These are phyloP conservation scores for Petroica traversi DNA, from an alignment of 2,113 vertebrate species.

Conservation along the genomic window DNA sequence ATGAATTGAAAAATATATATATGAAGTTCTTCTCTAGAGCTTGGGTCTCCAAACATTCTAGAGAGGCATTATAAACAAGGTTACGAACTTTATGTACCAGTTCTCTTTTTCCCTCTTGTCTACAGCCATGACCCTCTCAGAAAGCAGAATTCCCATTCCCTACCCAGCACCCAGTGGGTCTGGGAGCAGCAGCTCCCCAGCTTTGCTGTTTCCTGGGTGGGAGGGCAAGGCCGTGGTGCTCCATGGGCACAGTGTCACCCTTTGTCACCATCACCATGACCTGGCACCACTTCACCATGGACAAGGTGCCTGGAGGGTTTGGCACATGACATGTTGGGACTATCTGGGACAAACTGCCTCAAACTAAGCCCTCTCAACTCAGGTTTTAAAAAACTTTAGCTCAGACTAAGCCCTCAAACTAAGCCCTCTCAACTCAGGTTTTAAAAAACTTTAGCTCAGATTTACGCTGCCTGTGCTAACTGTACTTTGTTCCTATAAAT, in stretches of 20 bases:
- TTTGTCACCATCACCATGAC: background rate
- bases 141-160: background rate
- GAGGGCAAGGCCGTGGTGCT: background rate
- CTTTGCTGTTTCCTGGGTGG: background rate
- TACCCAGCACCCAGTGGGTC: background rate
- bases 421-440: background rate
- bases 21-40: background rate
- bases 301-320: background rate
- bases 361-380: background rate
- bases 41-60: rapidly evolving
- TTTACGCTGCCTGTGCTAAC: background rate
- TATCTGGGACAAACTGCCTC: background rate
- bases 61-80: background rate
- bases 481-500: background rate
- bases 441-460: background rate
- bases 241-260: background rate
- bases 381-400: background rate
- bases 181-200: background rate
- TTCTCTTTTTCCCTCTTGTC: background rate
- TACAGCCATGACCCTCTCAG: background rate
- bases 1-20: background rate
- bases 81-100: background rate
- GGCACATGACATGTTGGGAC: rapidly evolving
- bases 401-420: background rate
- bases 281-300: background rate